Percentiles rank a stretch among this genome's conserved stretches.
phyloP scores from a whole-genome alignment of 2,797 vertebrate genomes.

The Cetoscarus ocellatus region DNA sequence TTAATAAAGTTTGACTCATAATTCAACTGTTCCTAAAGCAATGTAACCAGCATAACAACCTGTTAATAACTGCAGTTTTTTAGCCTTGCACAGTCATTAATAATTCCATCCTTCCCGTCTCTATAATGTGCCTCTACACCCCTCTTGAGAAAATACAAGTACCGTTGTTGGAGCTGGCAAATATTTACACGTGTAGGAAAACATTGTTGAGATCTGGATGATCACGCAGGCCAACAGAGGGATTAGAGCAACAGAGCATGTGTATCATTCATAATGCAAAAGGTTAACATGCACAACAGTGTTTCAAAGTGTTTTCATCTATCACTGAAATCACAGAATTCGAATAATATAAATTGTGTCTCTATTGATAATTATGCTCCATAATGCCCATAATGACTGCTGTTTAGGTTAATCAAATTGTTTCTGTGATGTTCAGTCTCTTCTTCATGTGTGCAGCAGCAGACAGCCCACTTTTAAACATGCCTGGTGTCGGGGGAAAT shows the following conservation, averaged over 20 bases:
- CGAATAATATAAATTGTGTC: background rate
- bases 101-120: constrained; percentile 4
- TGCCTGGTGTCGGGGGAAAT: constrained; percentile 70
- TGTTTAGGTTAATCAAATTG: constrained; percentile 60
- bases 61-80: background rate
- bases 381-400: constrained; percentile 1
- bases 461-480: constrained; percentile 59
- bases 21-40: too few relatives aligned
- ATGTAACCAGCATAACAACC: too few relatives aligned
- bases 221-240: background rate
- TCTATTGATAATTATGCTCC: background rate
- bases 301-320: background rate
- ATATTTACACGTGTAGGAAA: constrained; percentile 21
- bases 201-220: constrained; percentile 6
- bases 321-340: constrained; percentile 6
- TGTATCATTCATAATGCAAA: constrained; percentile 14
- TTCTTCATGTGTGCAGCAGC: constrained; percentile 37
- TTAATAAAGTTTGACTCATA: background rate
- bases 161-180: background rate
- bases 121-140: background rate
- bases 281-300: background rate
- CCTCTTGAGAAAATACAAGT: background rate
- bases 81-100: constrained; percentile 3
- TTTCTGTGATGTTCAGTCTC: constrained; percentile 57
- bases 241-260: background rate